Evolutionary conservation across 2,113 vertebrate genomes (phyloP).

Genomic region (Stegostoma tigrinum): DNA sequence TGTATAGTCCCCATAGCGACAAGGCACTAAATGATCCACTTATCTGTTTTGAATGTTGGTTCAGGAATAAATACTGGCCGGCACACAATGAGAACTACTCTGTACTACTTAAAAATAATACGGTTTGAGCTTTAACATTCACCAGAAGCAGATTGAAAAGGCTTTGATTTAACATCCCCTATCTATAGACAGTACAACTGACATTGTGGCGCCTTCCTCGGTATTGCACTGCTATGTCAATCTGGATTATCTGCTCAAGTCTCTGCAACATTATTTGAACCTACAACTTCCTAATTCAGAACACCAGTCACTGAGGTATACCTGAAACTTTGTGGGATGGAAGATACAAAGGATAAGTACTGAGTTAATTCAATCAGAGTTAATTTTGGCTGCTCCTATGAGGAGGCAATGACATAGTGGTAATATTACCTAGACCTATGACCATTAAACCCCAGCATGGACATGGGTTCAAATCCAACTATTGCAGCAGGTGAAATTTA

Average conservation of each 20-base stretch:
- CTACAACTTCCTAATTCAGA: background rate
- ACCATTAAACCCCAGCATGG: too few relatives aligned
- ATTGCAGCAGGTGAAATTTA: too few relatives aligned
- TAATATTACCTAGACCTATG: too few relatives aligned
- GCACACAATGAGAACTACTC: background rate
- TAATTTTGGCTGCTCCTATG: background rate
- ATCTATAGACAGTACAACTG: background rate
- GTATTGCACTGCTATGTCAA: background rate
- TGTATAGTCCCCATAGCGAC: background rate
- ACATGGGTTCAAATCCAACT: too few relatives aligned
- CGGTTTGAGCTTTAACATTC: background rate
- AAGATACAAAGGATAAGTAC: background rate
- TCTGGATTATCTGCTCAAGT: background rate
- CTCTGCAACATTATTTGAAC: background rate
- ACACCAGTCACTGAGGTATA: background rate
- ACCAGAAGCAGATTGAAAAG: background rate
- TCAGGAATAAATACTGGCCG: background rate
- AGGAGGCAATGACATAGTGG: too few relatives aligned
- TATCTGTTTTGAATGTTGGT: background rate
- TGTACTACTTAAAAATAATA: background rate
- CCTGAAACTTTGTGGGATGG: background rate
- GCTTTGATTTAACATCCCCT: background rate
- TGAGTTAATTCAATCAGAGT: background rate
- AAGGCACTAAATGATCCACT: background rate
- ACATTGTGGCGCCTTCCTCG: background rate